These are phyloP conservation scores for Nasonia oneida DNA, from an alignment of 2,888 invertebrate species.

Conservation along the genomic window DNA sequence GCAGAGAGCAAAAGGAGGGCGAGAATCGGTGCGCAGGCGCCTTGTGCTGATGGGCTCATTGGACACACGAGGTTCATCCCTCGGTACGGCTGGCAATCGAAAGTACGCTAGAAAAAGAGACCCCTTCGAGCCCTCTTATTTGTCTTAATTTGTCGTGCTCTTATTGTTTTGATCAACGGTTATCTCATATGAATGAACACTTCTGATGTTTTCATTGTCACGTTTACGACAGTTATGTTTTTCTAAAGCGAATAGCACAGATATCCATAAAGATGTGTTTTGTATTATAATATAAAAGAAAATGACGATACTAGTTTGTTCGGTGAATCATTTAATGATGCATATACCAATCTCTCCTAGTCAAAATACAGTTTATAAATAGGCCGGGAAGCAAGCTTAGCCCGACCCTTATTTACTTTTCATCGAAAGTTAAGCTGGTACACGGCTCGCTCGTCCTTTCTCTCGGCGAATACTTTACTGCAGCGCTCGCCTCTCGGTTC, in stretches of 20 bases:
- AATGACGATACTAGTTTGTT: too few species aligned
- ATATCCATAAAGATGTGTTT: too few species aligned
- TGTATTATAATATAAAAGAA: too few species aligned
- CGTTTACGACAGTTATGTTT: background rate
- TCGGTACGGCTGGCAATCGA: background rate
- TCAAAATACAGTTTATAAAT: background rate
- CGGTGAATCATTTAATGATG: too few species aligned
- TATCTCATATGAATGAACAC: background rate
- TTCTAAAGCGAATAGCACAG: too few species aligned
- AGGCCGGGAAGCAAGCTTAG: background rate
- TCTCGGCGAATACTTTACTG: conserved; percentile 1
- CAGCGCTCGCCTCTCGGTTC: background rate
- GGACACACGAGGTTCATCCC: background rate
- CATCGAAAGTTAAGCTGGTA: conserved; percentile 17
- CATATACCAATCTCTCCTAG: background rate
- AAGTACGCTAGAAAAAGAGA: background rate
- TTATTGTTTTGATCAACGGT: background rate
- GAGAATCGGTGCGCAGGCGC: conserved; percentile 16
- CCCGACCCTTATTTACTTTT: conserved; percentile 12
- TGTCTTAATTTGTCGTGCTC: conserved; percentile 4
- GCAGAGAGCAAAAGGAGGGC: conserved; percentile 15
- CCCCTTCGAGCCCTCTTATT: background rate
- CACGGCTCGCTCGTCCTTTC: background rate
- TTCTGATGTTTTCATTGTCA: background rate
- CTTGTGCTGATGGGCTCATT: background rate